Evolutionary conservation across 2,888 invertebrate genomes (phyloP).

Genomic region (Lycophotia porphyrea): DNA sequence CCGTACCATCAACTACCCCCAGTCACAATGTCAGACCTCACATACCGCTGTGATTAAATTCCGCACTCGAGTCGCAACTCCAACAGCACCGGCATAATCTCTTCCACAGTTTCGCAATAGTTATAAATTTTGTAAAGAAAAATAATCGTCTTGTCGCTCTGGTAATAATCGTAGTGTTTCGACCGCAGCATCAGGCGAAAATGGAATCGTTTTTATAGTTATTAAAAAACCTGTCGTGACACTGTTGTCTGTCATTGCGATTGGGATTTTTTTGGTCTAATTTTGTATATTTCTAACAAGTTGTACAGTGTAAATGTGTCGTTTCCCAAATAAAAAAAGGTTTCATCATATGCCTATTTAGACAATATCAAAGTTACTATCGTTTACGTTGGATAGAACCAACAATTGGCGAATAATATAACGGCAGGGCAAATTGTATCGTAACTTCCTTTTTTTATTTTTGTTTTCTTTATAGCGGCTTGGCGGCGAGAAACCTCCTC

Average conservation of each 20-base stretch:
- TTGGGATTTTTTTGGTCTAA: neutral
- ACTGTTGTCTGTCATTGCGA: neutral
- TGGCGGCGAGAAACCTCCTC: slow-evolving; percentile 62
- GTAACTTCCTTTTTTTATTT: neutral
- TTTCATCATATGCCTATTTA: neutral
- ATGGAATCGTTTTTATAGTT: neutral
- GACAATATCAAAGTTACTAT: neutral
- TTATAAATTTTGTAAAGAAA: neutral
- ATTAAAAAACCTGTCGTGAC: neutral
- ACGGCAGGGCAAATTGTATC: neutral
- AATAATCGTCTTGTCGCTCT: neutral
- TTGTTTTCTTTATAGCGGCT: slow-evolving; percentile 66
- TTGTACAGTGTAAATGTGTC: too few species aligned
- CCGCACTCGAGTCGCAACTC: neutral
- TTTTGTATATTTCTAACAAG: neutral
- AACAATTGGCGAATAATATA: neutral
- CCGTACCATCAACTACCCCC: neutral
- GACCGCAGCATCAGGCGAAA: neutral
- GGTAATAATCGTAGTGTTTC: neutral
- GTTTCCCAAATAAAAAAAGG: neutral
- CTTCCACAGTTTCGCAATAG: neutral
- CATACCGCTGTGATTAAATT: neutral
- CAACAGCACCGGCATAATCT: neutral
- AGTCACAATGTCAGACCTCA: neutral
- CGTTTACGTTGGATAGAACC: neutral